Conservation (phyloP, 2,113 vertebrate genomes). For the Theristicus caerulescens region DNA sequence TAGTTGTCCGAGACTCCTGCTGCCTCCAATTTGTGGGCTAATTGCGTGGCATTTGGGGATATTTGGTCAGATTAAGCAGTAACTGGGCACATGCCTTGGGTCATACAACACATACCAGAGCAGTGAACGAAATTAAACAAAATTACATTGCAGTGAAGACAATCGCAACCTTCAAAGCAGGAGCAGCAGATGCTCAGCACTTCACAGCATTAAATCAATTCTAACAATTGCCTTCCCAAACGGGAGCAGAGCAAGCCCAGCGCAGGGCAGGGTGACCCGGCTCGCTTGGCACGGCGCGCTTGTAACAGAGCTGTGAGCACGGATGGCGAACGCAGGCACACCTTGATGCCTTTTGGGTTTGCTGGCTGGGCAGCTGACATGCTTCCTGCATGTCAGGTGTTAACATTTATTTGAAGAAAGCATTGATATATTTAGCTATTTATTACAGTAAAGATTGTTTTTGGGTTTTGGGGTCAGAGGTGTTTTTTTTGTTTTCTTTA, state of each 20-base stretch:
- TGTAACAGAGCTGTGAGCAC: neutral
- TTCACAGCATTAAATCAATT: neutral
- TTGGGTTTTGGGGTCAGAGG: neutral
- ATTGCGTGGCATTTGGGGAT: neutral
- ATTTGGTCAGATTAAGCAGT: neutral
- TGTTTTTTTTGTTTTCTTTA: neutral
- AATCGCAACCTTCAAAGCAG: neutral
- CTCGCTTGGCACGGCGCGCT: fast-evolving
- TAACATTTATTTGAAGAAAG: neutral
- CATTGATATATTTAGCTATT: neutral
- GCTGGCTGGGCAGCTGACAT: neutral
- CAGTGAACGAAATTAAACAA: neutral
- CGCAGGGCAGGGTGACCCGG: neutral
- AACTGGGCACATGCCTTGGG: neutral
- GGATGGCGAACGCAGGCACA: fast-evolving
- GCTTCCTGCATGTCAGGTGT: neutral
- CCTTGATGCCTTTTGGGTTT: neutral
- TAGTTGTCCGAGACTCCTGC: neutral
- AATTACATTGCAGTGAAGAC: neutral
- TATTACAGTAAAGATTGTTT: neutral
- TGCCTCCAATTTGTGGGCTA: neutral
- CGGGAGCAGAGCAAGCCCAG: neutral
- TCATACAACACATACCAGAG: neutral
- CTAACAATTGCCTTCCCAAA: neutral
- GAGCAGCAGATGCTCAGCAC: neutral